Percentiles rank a stretch among this genome's conserved stretches.
These are phyloP conservation scores for Rotaria sp. DNA, from an alignment of 2,888 invertebrate genomes.

Conservation along the genomic window DNA sequence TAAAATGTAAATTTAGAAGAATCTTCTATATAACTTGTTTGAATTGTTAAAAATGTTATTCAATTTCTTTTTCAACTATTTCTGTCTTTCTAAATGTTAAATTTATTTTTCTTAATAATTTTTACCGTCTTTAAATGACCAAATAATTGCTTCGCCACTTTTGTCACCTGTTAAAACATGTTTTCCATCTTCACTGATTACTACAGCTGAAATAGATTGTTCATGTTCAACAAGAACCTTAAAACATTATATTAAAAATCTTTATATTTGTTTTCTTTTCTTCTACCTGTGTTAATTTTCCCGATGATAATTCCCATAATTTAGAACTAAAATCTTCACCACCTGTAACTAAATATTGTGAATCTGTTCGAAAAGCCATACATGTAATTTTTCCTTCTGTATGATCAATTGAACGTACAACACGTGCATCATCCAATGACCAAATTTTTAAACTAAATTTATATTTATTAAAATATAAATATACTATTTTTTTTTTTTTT, in stretches of 20 bases:
- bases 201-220: conserved; percentile 74
- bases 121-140: conserved; percentile 65
- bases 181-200: conserved; percentile 71
- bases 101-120: too few relatives aligned
- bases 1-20: too few relatives aligned
- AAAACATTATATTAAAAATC: not conserved
- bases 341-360: conserved; percentile 47
- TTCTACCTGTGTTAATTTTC: conserved; percentile 76
- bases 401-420: conserved; percentile 61
- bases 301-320: conserved; percentile 80
- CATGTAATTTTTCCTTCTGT: conserved; percentile 46
- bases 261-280: not conserved
- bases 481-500: not conserved
- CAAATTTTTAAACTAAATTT: conserved; percentile 45
- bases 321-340: conserved; percentile 80
- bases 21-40: too few relatives aligned
- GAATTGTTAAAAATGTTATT: too few relatives aligned
- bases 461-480: not conserved
- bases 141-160: conserved; percentile 76
- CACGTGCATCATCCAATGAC: conserved; percentile 45
- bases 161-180: conserved; percentile 70
- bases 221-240: conserved; percentile 79
- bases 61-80: too few relatives aligned
- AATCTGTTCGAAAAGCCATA: conserved; percentile 46
- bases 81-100: too few relatives aligned